A percentile compares a stretch with the other conserved stretches of the same genome.
These are phyloP conservation scores for Aphelinus atriplicis DNA, from an alignment of 1,140 invertebrate genomes.

Conservation along the genomic window DNA sequence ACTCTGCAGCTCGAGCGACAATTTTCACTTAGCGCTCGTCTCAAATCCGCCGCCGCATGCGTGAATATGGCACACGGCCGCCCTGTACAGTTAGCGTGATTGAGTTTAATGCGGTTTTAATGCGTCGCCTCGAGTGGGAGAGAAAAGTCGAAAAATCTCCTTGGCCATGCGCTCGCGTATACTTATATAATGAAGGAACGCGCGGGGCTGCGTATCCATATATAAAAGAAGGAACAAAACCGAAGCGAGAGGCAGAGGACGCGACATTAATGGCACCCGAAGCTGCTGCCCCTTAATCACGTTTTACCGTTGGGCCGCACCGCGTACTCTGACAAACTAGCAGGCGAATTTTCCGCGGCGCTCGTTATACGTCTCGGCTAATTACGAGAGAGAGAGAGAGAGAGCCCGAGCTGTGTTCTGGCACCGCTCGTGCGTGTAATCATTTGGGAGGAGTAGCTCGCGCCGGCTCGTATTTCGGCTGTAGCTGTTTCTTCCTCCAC, in stretches of 20 bases:
- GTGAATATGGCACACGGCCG: too few relatives aligned
- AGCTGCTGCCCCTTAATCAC: slow-evolving; percentile 31
- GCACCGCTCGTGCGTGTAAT: too few relatives aligned
- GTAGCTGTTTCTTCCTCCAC: too few relatives aligned
- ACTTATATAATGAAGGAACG: too few relatives aligned
- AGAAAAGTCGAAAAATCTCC: not conserved
- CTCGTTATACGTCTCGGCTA: not conserved
- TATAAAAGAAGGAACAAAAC: not conserved
- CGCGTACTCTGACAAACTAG: not conserved
- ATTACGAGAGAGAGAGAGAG: too few relatives aligned
- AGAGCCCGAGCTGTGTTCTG: too few relatives aligned
- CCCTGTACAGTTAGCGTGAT: slow-evolving; percentile 22
- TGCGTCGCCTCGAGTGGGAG: not conserved
- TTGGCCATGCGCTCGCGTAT: too few relatives aligned
- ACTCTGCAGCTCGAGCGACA: not conserved
- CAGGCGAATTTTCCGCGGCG: slow-evolving; percentile 11
- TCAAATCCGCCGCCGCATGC: not conserved
- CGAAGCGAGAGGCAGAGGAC: not conserved
- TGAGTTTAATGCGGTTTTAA: slow-evolving; percentile 32
- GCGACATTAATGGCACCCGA: slow-evolving; percentile 38
- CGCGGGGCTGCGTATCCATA: too few relatives aligned
- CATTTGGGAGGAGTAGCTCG: too few relatives aligned
- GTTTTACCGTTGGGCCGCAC: slow-evolving; percentile 29
- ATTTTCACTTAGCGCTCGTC: slow-evolving; percentile 8
- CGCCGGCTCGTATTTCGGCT: too few relatives aligned